Evolutionary conservation across 1,140 invertebrate genomes (phyloP), one percentile per base, ranked within the genome.

Genomic region (Drosophila rhopaloa): DNA sequence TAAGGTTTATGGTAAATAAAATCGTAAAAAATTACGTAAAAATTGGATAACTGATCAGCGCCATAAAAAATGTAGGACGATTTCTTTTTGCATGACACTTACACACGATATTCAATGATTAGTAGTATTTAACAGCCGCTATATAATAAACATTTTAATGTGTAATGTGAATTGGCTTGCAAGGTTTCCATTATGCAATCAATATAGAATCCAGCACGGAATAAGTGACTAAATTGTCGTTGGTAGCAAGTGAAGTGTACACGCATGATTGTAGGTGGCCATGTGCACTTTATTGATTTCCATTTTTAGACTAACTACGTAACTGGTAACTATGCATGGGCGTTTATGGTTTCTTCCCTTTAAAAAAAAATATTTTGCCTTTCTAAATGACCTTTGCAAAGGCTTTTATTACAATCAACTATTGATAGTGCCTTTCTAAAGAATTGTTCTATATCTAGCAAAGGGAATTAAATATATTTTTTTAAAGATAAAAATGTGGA

Each of bases 91-190:
- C 11, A 60, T 16, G 41, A 74, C 47, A 79, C 80, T 13, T 29
- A 68, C 47, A 71, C 80, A 83, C 76, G 71, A 66, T 48, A 83
- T 72, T 44, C 57, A 62, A 62, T 66, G 80, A 83, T 83, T 83
- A 83, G 71, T 79, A 81, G 78, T 76, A 51, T 70, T 55, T 60
- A 11, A 16, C 4, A 48, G 29, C 5, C 10, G 5, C 29, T 59
- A 60, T 41, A 38, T 43, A 60, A 35, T 60, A 9, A 32, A 19
- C n/a, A 35, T n/a, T 13, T n/a, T 16, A 35, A 54, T 44, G 44
- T 56, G 13, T 60, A 29, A 19, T 44, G 14, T 55, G 24, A 57
- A 57, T 16, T 19, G 35, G 32, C 35, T 57, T 16, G 38, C 44
- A 60, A 29, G 38, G 32, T 35, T 44, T 10, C 11, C 7, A 44